A percentile compares a stretch with the other conserved stretches of the same genome.
These are phyloP conservation scores for Temnothorax unifasciatus DNA, from an alignment of 2,888 invertebrate genomes.

Conservation along the genomic window DNA sequence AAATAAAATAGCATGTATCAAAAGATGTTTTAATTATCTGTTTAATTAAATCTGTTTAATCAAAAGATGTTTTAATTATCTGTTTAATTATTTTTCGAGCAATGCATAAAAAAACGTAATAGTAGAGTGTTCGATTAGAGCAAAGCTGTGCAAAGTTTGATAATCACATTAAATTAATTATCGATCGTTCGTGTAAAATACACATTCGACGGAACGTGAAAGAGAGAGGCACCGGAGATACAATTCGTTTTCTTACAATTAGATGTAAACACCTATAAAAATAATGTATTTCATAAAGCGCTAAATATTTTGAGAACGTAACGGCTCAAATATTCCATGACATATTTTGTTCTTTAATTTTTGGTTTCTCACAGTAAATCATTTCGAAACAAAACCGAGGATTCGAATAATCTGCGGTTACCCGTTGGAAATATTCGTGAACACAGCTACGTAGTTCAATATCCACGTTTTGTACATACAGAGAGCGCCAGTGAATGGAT, in stretches of 20 bases:
- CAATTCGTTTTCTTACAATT: no score
- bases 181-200: background rate
- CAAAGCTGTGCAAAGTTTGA: background rate
- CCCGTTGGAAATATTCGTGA: background rate
- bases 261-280: no score
- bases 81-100: background rate
- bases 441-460: background rate
- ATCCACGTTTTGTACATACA: background rate
- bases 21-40: no score
- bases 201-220: background rate
- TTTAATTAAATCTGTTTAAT: no score
- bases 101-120: background rate
- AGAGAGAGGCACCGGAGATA: no score
- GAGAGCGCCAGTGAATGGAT: background rate
- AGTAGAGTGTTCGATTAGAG: no score
- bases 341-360: background rate
- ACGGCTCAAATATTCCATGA: background rate
- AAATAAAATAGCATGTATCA: background rate
- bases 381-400: background rate
- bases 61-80: no score
- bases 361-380: no score
- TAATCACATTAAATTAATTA: background rate
- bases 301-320: background rate
- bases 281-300: background rate
- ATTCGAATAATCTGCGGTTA: background rate